phyloP scores from a whole-genome alignment of 2,888 invertebrate species.

The Desoria tigrina region DNA sequence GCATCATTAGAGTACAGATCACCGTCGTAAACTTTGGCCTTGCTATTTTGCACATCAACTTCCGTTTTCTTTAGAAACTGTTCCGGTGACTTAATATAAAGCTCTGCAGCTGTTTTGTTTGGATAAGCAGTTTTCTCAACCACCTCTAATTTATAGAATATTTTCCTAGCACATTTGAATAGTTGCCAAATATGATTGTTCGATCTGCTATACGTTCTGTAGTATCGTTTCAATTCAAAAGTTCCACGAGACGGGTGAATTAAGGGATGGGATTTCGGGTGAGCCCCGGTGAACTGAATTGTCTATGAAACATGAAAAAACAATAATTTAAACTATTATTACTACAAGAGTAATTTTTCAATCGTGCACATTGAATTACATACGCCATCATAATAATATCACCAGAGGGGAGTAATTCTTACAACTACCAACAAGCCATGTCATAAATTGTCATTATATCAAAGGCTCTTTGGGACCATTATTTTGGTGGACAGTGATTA shows the following conservation, averaged over 20 bases:
- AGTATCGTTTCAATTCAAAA: constrained; percentile 16
- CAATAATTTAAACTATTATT: not conserved
- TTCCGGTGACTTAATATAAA: constrained; percentile 11
- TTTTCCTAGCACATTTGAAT: constrained; percentile 14
- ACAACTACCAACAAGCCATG: too few species aligned
- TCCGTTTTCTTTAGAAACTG: constrained; percentile 15
- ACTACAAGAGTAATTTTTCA: not conserved
- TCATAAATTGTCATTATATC: too few species aligned
- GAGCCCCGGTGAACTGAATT: constrained; percentile 17
- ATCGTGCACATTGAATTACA: too few species aligned
- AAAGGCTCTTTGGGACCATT: too few species aligned
- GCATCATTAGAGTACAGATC: constrained; percentile 10
- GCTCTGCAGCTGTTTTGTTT: constrained; percentile 15
- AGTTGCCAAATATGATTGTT: constrained; percentile 19
- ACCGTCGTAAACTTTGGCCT: constrained; percentile 13
- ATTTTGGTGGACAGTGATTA: too few species aligned
- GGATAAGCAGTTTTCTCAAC: constrained; percentile 8
- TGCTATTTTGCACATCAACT: constrained; percentile 6
- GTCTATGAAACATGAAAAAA: constrained; percentile 2
- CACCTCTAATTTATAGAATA: constrained; percentile 18
- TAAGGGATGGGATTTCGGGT: constrained; percentile 13
- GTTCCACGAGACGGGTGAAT: constrained; percentile 5
- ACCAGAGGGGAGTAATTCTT: too few species aligned
- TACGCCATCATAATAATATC: too few species aligned
- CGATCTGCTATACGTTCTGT: constrained; percentile 9